Conservation (phyloP, 2,113 vertebrate genomes). For the Nyctereutes procyonoides region DNA sequence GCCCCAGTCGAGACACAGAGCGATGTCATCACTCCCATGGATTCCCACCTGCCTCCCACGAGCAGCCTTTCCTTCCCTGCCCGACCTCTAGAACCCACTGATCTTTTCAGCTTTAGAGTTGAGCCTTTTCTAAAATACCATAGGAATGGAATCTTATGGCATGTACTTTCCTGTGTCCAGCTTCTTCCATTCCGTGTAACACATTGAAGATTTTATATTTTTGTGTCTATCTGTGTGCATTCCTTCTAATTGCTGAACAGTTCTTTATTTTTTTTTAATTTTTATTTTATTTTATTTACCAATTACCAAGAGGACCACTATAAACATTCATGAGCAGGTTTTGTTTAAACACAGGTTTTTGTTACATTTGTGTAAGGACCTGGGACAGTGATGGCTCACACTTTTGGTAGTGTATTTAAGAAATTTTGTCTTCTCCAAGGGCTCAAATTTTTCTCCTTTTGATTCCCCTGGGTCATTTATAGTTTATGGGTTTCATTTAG, state of each 20-base stretch:
- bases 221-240: background rate
- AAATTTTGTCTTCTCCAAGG: background rate
- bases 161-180: background rate
- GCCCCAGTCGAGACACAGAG: too few relatives aligned
- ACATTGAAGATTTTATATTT: background rate
- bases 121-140: background rate
- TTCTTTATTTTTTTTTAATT: background rate
- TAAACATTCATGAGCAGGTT: background rate
- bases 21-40: fast-evolving
- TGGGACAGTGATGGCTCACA: background rate
- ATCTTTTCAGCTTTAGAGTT: background rate
- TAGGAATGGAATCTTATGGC: background rate
- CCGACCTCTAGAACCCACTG: background rate
- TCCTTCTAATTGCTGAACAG: background rate
- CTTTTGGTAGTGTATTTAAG: background rate
- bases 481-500: background rate
- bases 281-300: background rate
- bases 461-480: background rate
- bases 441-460: background rate
- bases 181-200: background rate
- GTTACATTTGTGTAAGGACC: background rate
- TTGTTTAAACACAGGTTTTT: background rate
- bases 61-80: too few relatives aligned
- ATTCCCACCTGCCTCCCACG: background rate
- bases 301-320: background rate